Evolutionary conservation across 2,888 invertebrate genomes (phyloP).

Genomic region (Bugulina stolonifera): DNA sequence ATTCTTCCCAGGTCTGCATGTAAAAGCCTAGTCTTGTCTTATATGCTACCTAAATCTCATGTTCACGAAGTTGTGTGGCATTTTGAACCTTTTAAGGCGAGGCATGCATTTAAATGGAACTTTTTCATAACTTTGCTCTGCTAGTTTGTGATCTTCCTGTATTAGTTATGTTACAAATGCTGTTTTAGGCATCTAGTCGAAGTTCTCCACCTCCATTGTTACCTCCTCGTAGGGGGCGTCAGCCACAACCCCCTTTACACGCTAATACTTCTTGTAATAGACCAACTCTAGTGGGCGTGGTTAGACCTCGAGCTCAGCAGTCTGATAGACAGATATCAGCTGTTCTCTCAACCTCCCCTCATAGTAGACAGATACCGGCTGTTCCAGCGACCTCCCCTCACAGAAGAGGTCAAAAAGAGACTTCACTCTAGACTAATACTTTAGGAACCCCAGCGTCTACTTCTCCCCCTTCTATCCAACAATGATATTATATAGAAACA

Average conservation of each 20-base stretch:
- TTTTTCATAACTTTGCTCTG: neutral
- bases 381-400: neutral
- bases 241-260: constrained; percentile 9
- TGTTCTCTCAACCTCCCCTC: neutral
- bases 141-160: neutral
- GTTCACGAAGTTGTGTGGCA: too few relatives aligned
- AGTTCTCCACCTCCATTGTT: constrained; percentile 5
- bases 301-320: neutral
- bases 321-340: neutral
- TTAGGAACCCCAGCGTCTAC: too few relatives aligned
- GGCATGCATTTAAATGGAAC: neutral
- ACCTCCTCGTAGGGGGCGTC: constrained; percentile 2
- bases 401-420: constrained; percentile 8
- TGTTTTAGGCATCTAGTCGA: neutral
- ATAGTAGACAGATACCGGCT: neutral
- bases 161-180: neutral
- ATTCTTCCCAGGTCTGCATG: neutral
- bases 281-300: constrained; percentile 15
- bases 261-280: neutral
- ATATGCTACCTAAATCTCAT: too few relatives aligned
- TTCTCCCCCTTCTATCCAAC: too few relatives aligned
- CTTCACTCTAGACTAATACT: constrained; percentile 19
- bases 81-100: too few relatives aligned
- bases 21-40: too few relatives aligned
- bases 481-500: too few relatives aligned